Conservation (phyloP, 2,888 invertebrate species). For the Oeneis ivallda region DNA sequence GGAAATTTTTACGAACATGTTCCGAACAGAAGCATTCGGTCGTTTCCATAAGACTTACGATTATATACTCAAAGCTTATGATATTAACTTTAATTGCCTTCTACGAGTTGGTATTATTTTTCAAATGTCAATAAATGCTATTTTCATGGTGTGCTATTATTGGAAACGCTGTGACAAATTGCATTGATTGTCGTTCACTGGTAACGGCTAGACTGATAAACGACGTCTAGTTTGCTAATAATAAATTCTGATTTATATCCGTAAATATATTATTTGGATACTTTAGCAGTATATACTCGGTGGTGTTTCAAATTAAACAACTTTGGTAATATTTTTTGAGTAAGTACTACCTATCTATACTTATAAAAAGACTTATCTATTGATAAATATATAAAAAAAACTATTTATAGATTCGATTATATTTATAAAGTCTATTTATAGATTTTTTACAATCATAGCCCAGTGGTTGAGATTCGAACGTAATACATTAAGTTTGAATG, state of each 20-base stretch:
- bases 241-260: slow-evolving; percentile 22
- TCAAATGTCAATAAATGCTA: slow-evolving; percentile 34
- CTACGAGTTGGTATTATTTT: slow-evolving; percentile 22
- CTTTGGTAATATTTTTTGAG: not conserved
- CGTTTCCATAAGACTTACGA: slow-evolving; percentile 45
- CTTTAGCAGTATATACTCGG: not conserved
- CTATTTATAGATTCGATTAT: too few relatives aligned
- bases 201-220: slow-evolving; percentile 34
- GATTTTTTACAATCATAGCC: too few relatives aligned
- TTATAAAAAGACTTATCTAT: too few relatives aligned
- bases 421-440: too few relatives aligned
- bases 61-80: too few relatives aligned
- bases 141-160: slow-evolving; percentile 34
- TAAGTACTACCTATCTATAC: not conserved
- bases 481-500: too few relatives aligned
- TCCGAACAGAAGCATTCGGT: slow-evolving; percentile 51
- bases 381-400: too few relatives aligned
- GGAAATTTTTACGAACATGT: too few relatives aligned
- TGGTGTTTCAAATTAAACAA: not conserved
- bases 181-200: slow-evolving; percentile 32
- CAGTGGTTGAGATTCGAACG: too few relatives aligned
- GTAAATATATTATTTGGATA: not conserved
- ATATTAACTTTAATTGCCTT: slow-evolving; percentile 43
- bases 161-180: slow-evolving; percentile 32
- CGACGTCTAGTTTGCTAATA: slow-evolving; percentile 32